Evolutionary conservation across 2,797 vertebrate species (phyloP).

Genomic region (Arremon brunneinucha): DNA sequence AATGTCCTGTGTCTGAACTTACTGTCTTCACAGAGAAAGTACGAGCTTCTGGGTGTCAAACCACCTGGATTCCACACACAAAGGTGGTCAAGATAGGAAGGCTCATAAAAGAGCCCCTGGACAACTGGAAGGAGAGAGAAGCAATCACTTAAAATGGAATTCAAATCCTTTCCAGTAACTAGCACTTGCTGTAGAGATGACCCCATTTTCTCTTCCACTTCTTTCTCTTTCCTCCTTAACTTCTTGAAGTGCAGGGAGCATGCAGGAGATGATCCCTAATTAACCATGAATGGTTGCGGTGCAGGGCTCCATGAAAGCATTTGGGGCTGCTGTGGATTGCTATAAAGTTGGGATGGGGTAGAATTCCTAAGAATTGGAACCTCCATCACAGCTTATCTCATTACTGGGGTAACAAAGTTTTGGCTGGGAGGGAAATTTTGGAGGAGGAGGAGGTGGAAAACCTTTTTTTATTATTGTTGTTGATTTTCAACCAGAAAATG

Average conservation of each 20-base stretch:
- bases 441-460: neutral
- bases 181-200: neutral
- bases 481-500: slow-evolving; percentile 27
- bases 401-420: neutral
- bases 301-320: neutral
- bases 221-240: neutral
- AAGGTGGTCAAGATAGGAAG: neutral
- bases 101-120: neutral
- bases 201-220: neutral
- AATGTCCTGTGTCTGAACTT: neutral
- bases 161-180: neutral
- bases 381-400: neutral
- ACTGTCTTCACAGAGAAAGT: neutral
- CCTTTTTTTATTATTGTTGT: neutral
- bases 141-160: neutral
- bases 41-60: neutral
- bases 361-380: rapidly evolving
- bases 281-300: neutral
- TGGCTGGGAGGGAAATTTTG: neutral
- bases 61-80: neutral
- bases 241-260: neutral
- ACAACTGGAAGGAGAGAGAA: neutral
- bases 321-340: neutral
- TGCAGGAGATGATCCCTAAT: neutral
- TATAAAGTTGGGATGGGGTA: neutral